These are phyloP conservation scores for Meloe dianella DNA, from an alignment of 2,888 invertebrate genomes.

Conservation along the genomic window DNA sequence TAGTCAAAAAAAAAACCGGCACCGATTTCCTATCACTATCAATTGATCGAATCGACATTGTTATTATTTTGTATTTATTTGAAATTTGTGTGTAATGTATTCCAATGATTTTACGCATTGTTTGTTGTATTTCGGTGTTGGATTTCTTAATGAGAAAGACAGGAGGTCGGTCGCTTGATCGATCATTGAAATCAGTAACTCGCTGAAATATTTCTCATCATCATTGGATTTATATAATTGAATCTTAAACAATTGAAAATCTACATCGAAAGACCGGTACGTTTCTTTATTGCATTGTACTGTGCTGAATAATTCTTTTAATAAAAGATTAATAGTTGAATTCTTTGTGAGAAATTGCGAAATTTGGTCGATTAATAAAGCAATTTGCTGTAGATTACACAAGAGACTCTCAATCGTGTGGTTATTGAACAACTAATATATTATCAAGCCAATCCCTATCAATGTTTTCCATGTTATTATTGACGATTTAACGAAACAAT, in stretches of 20 bases:
- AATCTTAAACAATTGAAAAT: neutral
- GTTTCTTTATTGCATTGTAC: no score
- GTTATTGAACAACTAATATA: neutral
- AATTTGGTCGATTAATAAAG: slow-evolving; percentile 3
- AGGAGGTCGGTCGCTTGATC: neutral
- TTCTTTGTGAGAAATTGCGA: neutral
- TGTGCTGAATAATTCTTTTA: no score
- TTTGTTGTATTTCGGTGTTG: no score
- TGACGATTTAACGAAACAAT: neutral
- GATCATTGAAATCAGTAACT: neutral
- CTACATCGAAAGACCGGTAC: no score
- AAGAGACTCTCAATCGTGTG: no score
- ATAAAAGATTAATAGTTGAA: neutral
- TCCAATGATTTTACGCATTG: slow-evolving; percentile 1
- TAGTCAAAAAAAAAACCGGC: neutral
- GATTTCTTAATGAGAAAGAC: no score
- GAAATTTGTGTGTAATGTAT: neutral
- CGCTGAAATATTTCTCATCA: neutral
- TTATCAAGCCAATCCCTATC: neutral
- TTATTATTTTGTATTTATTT: neutral
- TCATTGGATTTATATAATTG: neutral
- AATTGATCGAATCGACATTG: neutral
- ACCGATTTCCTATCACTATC: neutral
- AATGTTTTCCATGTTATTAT: neutral
- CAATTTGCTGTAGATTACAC: neutral